Percentiles rank a stretch among this genome's conserved stretches.
Conservation (phyloP, 2,113 vertebrate species). For the Catharus minimus region DNA sequence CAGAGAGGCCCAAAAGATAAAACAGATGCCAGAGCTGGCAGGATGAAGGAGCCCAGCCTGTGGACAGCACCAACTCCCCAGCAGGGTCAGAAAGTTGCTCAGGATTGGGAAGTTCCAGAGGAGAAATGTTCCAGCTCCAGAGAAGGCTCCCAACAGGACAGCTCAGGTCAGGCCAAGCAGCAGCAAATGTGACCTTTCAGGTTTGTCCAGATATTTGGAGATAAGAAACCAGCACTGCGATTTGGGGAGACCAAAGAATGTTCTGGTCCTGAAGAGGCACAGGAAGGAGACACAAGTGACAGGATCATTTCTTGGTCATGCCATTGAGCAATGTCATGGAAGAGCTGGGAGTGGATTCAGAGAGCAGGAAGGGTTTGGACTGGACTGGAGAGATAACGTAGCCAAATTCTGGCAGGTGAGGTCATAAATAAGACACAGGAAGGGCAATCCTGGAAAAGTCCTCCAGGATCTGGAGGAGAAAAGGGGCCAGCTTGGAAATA, state of each 20-base stretch:
- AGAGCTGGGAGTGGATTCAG: accelerated
- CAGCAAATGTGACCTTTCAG: not conserved
- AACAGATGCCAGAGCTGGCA: not conserved
- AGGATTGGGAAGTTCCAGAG: not conserved
- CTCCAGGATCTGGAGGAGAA: not conserved
- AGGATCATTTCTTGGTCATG: not conserved
- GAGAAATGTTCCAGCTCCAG: not conserved
- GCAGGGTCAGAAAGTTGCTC: not conserved
- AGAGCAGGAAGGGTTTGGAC: not conserved
- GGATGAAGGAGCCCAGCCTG: not conserved
- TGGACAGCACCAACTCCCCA: not conserved
- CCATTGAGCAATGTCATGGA: not conserved
- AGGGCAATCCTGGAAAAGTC: not conserved
- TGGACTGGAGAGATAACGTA: not conserved
- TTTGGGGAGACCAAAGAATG: not conserved
- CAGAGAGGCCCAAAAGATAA: not conserved
- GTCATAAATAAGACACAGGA: not conserved
- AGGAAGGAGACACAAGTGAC: not conserved
- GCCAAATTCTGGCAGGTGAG: not conserved
- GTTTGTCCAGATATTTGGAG: not conserved
- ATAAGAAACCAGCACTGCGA: not conserved
- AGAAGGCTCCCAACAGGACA: not conserved
- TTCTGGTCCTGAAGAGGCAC: not conserved
- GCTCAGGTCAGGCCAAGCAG: not conserved
- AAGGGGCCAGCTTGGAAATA: not conserved